A percentile compares a stretch with the other conserved stretches of the same genome.
phyloP scores from a whole-genome alignment of 2,113 vertebrate species.

The Thalassarche chlororhynchos region DNA sequence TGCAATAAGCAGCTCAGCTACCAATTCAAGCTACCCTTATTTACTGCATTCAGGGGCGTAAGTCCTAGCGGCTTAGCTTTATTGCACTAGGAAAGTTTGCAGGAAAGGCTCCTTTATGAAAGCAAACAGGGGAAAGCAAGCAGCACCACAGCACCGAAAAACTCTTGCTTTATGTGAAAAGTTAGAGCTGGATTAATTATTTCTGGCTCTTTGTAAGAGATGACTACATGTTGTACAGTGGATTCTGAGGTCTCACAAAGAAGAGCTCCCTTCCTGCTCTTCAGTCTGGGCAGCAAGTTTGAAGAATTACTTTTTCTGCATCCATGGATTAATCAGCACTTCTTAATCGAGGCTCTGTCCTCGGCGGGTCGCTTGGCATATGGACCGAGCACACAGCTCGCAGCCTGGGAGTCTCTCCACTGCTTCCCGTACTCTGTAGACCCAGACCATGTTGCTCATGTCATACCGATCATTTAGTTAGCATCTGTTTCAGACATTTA shows the following conservation, averaged over 20 bases:
- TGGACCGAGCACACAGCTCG: background rate
- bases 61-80: fast-evolving
- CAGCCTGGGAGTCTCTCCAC: background rate
- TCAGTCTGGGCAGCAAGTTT: background rate
- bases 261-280: background rate
- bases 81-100: background rate
- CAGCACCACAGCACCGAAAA: background rate
- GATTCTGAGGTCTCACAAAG: background rate
- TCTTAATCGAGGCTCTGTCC: background rate
- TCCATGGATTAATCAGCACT: background rate
- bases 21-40: fast-evolving
- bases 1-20: background rate
- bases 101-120: background rate
- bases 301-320: background rate
- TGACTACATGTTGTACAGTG: background rate
- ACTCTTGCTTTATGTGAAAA: background rate
- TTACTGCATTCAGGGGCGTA: background rate
- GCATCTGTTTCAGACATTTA: background rate
- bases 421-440: background rate
- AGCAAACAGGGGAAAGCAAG: background rate
- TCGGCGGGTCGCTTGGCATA: background rate
- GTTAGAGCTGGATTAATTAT: background rate
- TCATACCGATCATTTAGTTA: background rate
- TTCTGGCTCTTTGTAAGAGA: background rate
- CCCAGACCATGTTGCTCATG: fast-evolving